A percentile compares a stretch with the other conserved stretches of the same genome.
Conservation (phyloP, 2,888 invertebrate species). For the Anodontia alba region DNA sequence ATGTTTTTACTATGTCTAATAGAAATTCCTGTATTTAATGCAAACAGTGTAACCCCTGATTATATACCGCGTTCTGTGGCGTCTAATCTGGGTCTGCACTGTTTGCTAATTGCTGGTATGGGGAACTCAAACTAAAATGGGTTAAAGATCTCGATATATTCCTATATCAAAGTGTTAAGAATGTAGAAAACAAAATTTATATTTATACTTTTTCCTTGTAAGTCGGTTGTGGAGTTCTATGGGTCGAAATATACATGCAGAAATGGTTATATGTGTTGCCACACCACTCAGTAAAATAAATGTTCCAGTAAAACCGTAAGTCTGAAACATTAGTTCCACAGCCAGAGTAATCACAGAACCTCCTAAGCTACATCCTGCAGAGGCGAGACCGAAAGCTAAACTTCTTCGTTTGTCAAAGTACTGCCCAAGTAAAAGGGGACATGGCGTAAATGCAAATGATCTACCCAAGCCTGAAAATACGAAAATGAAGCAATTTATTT, state of each 20-base stretch:
- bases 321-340: constrained; percentile 64
- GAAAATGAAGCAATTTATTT: too few relatives aligned
- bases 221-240: constrained; percentile 48
- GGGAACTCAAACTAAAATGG: too few relatives aligned
- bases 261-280: constrained; percentile 64
- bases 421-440: constrained; percentile 67
- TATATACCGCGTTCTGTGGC: too few relatives aligned
- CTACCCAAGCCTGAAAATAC: constrained; percentile 69
- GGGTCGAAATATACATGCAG: constrained; percentile 66
- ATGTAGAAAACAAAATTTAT: too few relatives aligned
- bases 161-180: too few relatives aligned
- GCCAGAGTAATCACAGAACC: constrained; percentile 67
- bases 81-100: too few relatives aligned
- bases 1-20: too few relatives aligned
- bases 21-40: too few relatives aligned
- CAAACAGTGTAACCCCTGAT: too few relatives aligned
- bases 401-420: constrained; percentile 75
- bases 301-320: constrained; percentile 68
- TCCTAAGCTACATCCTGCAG: constrained; percentile 75
- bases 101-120: too few relatives aligned
- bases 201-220: not conserved
- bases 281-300: constrained; percentile 69
- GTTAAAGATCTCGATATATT: too few relatives aligned
- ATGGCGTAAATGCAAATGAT: constrained; percentile 68
- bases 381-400: constrained; percentile 69